Conservation (phyloP, 2,797 vertebrate species). For the Merluccius polli region DNA sequence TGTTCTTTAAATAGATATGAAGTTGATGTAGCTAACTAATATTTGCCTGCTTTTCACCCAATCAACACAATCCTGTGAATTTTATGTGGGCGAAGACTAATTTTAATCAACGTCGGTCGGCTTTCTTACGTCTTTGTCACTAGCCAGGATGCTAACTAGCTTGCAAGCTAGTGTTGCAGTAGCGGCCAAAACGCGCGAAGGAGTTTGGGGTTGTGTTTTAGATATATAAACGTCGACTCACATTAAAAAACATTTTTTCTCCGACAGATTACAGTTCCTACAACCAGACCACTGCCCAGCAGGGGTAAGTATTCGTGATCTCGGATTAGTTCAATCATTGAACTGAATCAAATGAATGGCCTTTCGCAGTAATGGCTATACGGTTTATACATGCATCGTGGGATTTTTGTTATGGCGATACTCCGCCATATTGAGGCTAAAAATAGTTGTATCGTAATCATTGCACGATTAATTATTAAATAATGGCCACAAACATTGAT, state of each 20-base stretch:
- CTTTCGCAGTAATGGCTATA: background rate
- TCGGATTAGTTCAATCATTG: background rate
- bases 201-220: too few species aligned
- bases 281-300: constrained; percentile 88
- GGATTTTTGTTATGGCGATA: too few species aligned
- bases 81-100: background rate
- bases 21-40: background rate
- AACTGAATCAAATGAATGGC: background rate
- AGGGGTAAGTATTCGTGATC: constrained; percentile 78
- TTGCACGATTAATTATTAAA: too few species aligned
- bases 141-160: background rate
- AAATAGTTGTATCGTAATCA: too few species aligned
- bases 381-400: too few species aligned
- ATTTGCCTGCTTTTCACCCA: background rate
- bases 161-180: background rate
- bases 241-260: background rate
- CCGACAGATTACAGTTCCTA: constrained; percentile 94
- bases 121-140: background rate
- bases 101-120: background rate
- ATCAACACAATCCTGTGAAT: background rate
- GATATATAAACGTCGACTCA: background rate
- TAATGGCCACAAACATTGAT: too few species aligned
- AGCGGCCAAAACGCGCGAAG: constrained; percentile 37
- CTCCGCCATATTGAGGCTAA: too few species aligned
- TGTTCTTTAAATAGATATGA: background rate